Percentiles rank a stretch among this genome's conserved stretches.
phyloP scores from a whole-genome alignment of 2,113 vertebrate genomes.

The Lota lota region DNA sequence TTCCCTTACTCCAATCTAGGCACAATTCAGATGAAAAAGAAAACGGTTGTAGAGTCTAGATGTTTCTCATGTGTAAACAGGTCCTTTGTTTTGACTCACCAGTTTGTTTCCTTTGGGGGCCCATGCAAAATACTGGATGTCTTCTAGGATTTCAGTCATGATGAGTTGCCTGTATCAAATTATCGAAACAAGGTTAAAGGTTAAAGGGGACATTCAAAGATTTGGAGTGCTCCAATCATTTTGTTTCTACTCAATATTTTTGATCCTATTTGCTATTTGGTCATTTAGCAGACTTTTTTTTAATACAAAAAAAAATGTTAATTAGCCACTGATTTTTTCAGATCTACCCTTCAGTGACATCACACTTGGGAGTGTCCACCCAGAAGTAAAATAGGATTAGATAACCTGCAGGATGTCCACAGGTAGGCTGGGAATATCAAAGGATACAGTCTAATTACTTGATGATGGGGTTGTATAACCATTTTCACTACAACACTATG shows the following conservation, averaged over 20 bases:
- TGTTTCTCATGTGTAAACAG: not conserved
- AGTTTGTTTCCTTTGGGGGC: slow-evolving; percentile 87
- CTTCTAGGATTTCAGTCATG: slow-evolving; percentile 74
- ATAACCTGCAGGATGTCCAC: too few relatives aligned
- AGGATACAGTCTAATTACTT: too few relatives aligned
- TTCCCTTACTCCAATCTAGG: not conserved
- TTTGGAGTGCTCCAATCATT: not conserved
- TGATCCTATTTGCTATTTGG: not conserved
- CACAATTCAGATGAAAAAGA: too few relatives aligned
- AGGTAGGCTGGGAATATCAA: too few relatives aligned
- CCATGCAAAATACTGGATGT: slow-evolving; percentile 88
- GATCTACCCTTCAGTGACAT: too few relatives aligned
- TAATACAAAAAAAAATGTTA: not conserved
- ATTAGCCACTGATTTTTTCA: too few relatives aligned
- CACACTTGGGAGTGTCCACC: too few relatives aligned
- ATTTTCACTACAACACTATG: too few relatives aligned
- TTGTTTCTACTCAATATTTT: not conserved
- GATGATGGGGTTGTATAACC: too few relatives aligned
- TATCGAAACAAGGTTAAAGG: slow-evolving; percentile 1
- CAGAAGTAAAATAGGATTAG: too few relatives aligned
- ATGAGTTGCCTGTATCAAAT: slow-evolving; percentile 76
- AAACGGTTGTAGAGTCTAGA: too few relatives aligned
- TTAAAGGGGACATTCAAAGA: too few relatives aligned
- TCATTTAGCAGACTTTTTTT: not conserved
- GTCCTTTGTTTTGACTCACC: slow-evolving; percentile 71